Base-by-base conservation (phyloP, 1,140 invertebrate species). In the Saxidomus purpurata region DNA sequence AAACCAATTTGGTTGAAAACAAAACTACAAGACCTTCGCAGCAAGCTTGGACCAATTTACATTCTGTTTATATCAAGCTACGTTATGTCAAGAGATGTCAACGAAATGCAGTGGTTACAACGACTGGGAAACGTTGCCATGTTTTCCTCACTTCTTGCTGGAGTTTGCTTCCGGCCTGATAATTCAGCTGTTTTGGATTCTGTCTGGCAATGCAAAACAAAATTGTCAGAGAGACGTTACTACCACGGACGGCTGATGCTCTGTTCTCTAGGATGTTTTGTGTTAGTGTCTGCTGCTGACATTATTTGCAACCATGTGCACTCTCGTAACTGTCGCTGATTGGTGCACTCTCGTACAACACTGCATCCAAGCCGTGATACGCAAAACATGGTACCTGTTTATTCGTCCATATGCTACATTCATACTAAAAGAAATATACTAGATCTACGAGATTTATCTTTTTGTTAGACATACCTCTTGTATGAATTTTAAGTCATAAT, bases 41-140 rank as follows among this genome's bases (percentile, higher is more conserved):
- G 82, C 31, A 91, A 81, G 52, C 79, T 91, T 17, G 90, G 90
- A 36, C 90, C 90, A 19, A 76, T 89, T 0, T 91, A 91, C 71
- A 36, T 91, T 11, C 25, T 91, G 13, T 89, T 61, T 36, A 61
- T 88, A 28, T 22, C 82, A 1, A 43, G 31, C 40, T 91, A 81
- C 22, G 69, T 87, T 22, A 19, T 69, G 25, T 40, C 61, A 17
- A 43, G 52, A 40, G 25, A 17, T 19, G 28, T 13, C 22, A 19
- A 17, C 17, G 61, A 49, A 4, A 31, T 19, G 6, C n/a, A 81
- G 40, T 67, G 38, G 31, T n/a, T 8, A 47, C 43, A 15, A 52
- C 22, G 52, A 6, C 34, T 69, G 25, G 74, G 87, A 17, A 25
- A 71, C 19, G 61, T 55, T 28, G 61, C 87, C 4, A 40, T 89